Evolutionary conservation across 2,797 vertebrate genomes (phyloP).

Genomic region (Danio jaintianensis): DNA sequence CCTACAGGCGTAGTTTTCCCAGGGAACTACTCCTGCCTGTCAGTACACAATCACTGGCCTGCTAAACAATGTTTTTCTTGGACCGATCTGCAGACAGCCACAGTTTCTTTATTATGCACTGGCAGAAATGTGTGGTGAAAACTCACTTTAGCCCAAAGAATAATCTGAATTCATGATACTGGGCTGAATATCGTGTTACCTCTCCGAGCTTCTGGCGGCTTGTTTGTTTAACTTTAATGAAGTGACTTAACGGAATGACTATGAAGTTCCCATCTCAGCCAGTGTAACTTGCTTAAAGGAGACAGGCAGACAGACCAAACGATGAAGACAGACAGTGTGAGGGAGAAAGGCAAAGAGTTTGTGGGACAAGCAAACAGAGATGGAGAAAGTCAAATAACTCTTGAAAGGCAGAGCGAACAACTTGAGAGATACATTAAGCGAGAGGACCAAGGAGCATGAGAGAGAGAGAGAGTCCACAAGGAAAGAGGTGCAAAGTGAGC

Average conservation of each 20-base stretch:
- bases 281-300: conserved; percentile 5
- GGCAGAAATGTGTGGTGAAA: conserved; percentile 87
- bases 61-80: conserved; percentile 88
- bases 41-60: conserved; percentile 83
- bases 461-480: conserved; percentile 36
- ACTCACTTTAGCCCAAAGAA: conserved; percentile 69
- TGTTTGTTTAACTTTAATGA: conserved; percentile 49
- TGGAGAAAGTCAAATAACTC: neutral
- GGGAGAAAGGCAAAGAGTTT: conserved; percentile 26
- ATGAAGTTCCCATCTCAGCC: conserved; percentile 33
- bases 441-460: conserved; percentile 29
- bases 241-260: conserved; percentile 40
- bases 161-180: conserved; percentile 50
- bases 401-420: neutral
- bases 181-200: conserved; percentile 52
- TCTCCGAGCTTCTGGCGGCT: conserved; percentile 57
- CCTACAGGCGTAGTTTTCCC: conserved; percentile 81
- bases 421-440: conserved; percentile 6
- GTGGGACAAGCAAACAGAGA: conserved; percentile 2
- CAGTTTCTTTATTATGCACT: conserved; percentile 83
- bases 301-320: neutral
- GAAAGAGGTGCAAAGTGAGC: conserved; percentile 53
- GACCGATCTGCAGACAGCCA: conserved; percentile 79
- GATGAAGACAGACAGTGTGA: conserved; percentile 15
- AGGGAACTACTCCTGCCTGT: conserved; percentile 77